phyloP scores from a whole-genome alignment of 2,113 vertebrate species.

The Salvelinus namaycush region DNA sequence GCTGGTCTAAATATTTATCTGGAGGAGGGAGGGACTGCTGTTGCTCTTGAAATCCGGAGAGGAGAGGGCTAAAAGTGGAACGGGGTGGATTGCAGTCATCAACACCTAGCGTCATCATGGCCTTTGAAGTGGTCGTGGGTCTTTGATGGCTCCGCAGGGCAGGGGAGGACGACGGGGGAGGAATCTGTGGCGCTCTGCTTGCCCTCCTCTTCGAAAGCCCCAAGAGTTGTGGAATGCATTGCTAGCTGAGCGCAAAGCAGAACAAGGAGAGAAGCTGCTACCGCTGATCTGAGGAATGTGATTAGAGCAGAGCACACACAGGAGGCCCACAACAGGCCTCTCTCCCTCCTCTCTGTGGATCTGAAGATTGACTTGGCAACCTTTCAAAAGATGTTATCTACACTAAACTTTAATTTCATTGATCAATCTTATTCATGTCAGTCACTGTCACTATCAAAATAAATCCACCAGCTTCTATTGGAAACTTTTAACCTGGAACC shows the following conservation, averaged over 20 bases:
- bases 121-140: slow-evolving; percentile 67
- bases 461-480: neutral
- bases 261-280: too few relatives aligned
- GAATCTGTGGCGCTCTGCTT: slow-evolving; percentile 49
- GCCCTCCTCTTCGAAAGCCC: slow-evolving; percentile 64
- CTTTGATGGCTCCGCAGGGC: slow-evolving; percentile 69
- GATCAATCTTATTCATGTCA: neutral
- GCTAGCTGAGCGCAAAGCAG: slow-evolving; percentile 48
- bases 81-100: slow-evolving; percentile 73
- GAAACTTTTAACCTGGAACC: neutral
- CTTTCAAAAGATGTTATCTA: neutral
- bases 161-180: slow-evolving; percentile 17
- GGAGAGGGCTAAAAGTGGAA: slow-evolving; percentile 69
- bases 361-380: neutral
- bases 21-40: slow-evolving; percentile 41
- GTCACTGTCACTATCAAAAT: neutral
- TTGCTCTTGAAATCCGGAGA: slow-evolving; percentile 34
- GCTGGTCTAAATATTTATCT: neutral
- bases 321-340: slow-evolving; percentile 30
- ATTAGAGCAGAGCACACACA: slow-evolving; percentile 62
- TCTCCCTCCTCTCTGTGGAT: slow-evolving; percentile 3
- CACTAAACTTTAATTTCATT: neutral
- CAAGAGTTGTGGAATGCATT: slow-evolving; percentile 75
- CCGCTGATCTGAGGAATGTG: slow-evolving; percentile 66
- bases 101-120: slow-evolving; percentile 69